phyloP scores from a whole-genome alignment of 2,797 vertebrate genomes.

The Cirrhinus mrigala region DNA sequence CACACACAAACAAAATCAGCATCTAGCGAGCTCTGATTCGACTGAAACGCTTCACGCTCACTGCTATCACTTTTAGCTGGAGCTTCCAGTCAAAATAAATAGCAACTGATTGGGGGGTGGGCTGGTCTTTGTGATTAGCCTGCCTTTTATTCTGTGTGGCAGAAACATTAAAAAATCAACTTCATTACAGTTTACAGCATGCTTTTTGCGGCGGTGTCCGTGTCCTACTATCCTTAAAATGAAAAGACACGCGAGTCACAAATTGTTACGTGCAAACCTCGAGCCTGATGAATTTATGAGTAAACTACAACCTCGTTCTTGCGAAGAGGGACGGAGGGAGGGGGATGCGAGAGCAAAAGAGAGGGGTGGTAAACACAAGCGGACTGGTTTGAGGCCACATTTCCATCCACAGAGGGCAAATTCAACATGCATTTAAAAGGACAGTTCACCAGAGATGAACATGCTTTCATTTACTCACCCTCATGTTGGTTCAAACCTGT shows the following conservation, averaged over 20 bases:
- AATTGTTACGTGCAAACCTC: slow-evolving; percentile 50
- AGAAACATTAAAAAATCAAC: slow-evolving; percentile 64
- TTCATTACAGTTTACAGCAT: slow-evolving; percentile 59
- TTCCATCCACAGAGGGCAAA: slow-evolving; percentile 52
- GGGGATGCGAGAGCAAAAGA: slow-evolving; percentile 6
- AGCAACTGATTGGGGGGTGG: slow-evolving; percentile 49
- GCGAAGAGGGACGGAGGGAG: slow-evolving; percentile 11
- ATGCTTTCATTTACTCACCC: background rate
- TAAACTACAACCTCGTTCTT: slow-evolving; percentile 48
- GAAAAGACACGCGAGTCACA: slow-evolving; percentile 60
- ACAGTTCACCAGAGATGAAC: background rate
- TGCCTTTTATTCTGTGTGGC: slow-evolving; percentile 53
- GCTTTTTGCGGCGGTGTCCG: slow-evolving; percentile 50
- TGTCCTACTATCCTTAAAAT: slow-evolving; percentile 58
- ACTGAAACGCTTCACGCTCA: slow-evolving; percentile 22
- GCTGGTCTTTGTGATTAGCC: slow-evolving; percentile 47
- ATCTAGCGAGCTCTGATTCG: slow-evolving; percentile 17
- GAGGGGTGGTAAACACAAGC: background rate
- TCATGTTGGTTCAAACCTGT: background rate
- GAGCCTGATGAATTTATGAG: slow-evolving; percentile 52
- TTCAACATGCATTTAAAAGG: slow-evolving; percentile 43
- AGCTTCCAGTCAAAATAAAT: slow-evolving; percentile 52
- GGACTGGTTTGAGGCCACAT: slow-evolving; percentile 33
- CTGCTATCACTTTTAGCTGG: slow-evolving; percentile 24
- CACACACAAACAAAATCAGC: slow-evolving; percentile 34